These are phyloP conservation scores for Mamestra brassicae DNA, from an alignment of 2,888 invertebrate species.

Conservation along the genomic window DNA sequence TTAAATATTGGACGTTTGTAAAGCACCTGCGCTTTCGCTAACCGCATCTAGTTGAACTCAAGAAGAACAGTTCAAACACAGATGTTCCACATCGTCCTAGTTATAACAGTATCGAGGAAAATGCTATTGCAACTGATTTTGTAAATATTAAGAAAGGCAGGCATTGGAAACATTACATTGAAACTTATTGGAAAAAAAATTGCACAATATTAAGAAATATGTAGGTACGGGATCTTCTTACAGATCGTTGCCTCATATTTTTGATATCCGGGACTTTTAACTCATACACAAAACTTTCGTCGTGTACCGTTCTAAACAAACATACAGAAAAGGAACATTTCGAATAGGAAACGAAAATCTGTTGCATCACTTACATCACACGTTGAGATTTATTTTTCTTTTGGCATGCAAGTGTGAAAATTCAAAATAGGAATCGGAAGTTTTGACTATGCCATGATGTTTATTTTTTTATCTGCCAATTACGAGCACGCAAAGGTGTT, in stretches of 20 bases:
- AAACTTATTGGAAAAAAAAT: constrained; percentile 21
- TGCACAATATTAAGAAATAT: constrained; percentile 50
- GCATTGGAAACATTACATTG: background rate
- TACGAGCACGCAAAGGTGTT: constrained; percentile 18
- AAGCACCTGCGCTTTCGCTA: constrained; percentile 75
- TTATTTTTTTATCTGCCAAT: constrained; percentile 48
- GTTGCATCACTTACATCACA: constrained; percentile 41
- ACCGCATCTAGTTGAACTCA: constrained; percentile 43
- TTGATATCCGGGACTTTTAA: constrained; percentile 24
- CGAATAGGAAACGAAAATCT: constrained; percentile 57
- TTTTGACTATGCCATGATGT: constrained; percentile 31
- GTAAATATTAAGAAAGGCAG: constrained; percentile 19
- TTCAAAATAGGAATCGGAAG: constrained; percentile 44
- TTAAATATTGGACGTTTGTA: constrained; percentile 80
- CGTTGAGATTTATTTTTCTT: constrained; percentile 58
- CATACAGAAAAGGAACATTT: constrained; percentile 60
- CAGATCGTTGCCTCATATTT: constrained; percentile 20
- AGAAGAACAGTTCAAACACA: constrained; percentile 37
- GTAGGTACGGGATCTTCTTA: background rate
- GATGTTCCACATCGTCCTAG: constrained; percentile 29
- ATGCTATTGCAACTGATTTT: constrained; percentile 30
- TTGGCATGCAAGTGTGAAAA: constrained; percentile 53
- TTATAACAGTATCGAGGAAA: background rate
- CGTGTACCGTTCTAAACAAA: constrained; percentile 35
- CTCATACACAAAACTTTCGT: constrained; percentile 46